Evolutionary conservation across 2,888 invertebrate species (phyloP).

Genomic region (Periphyllus acericola): DNA sequence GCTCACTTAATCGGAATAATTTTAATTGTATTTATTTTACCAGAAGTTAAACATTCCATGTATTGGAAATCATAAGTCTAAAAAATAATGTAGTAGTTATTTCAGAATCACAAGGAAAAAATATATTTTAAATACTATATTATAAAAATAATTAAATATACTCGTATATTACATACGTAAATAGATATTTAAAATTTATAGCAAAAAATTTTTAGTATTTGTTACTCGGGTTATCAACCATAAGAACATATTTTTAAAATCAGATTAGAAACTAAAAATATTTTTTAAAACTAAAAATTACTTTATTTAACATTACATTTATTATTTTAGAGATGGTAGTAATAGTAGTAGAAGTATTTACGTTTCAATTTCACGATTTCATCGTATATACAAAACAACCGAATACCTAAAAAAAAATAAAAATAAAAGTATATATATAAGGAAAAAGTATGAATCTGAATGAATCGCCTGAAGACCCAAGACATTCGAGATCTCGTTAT

Average conservation of each 20-base stretch:
- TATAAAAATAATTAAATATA: too few relatives aligned
- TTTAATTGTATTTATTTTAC: too few relatives aligned
- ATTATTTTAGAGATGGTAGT: neutral
- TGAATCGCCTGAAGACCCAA: neutral
- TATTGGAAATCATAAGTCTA: too few relatives aligned
- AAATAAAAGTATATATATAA: neutral
- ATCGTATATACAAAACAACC: neutral
- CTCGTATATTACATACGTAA: too few relatives aligned
- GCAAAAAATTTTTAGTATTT: neutral
- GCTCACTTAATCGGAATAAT: too few relatives aligned
- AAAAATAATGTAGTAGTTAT: too few relatives aligned
- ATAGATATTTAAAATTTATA: too few relatives aligned
- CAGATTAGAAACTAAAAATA: neutral
- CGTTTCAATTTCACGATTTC: neutral
- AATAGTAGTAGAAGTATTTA: neutral
- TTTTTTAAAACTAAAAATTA: neutral
- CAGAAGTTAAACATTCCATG: too few relatives aligned
- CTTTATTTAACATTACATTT: neutral
- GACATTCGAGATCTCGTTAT: slow-evolving; percentile 17
- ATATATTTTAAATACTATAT: too few relatives aligned
- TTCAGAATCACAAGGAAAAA: too few relatives aligned
- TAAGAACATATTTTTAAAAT: neutral
- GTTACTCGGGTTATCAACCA: neutral
- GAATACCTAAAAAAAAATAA: neutral
- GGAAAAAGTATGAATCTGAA: neutral